phyloP scores from a whole-genome alignment of 2,888 invertebrate species.

The Acleris sparsana region DNA sequence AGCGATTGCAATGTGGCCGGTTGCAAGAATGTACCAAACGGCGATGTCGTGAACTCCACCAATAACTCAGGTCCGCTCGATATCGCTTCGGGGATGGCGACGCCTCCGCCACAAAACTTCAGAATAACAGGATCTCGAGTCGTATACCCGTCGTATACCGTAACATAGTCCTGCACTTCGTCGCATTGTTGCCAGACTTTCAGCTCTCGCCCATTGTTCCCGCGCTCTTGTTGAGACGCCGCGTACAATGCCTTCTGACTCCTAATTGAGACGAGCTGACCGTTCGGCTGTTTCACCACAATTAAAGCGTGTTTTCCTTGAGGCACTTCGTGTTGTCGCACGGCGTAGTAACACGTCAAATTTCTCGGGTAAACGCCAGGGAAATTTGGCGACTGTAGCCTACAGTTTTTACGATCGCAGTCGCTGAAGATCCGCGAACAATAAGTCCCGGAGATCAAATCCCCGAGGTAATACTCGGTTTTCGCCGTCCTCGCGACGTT shows the following conservation, averaged over 20 bases:
- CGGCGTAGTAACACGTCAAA: slow-evolving; percentile 96
- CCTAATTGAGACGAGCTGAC: slow-evolving; percentile 92
- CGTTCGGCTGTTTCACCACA: slow-evolving; percentile 92
- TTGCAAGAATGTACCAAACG: slow-evolving; percentile 94
- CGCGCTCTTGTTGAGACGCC: slow-evolving; percentile 78
- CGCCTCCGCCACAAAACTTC: slow-evolving; percentile 95
- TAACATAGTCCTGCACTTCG: slow-evolving; percentile 94
- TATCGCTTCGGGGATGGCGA: slow-evolving; percentile 92
- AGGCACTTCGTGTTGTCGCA: slow-evolving; percentile 92
- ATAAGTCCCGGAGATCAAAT: slow-evolving; percentile 95
- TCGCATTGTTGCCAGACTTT: slow-evolving; percentile 94
- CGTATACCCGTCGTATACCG: slow-evolving; percentile 94
- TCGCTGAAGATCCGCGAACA: slow-evolving; percentile 96
- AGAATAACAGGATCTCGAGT: slow-evolving; percentile 93
- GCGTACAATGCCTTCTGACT: slow-evolving; percentile 89
- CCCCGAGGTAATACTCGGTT: slow-evolving; percentile 90
- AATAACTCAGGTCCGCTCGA: slow-evolving; percentile 94
- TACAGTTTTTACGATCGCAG: slow-evolving; percentile 94
- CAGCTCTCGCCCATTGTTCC: slow-evolving; percentile 82
- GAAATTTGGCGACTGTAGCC: slow-evolving; percentile 95
- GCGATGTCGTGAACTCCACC: slow-evolving; percentile 95
- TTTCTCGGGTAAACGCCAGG: slow-evolving; percentile 97
- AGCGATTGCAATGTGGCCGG: slow-evolving; percentile 90
- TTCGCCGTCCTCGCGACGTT: slow-evolving; percentile 71
- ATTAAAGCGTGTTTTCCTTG: slow-evolving; percentile 94